A percentile compares a stretch with the other conserved stretches of the same genome.
These are phyloP conservation scores for Xiphophorus couchianus DNA, from an alignment of 2,113 vertebrate genomes.

Conservation along the genomic window DNA sequence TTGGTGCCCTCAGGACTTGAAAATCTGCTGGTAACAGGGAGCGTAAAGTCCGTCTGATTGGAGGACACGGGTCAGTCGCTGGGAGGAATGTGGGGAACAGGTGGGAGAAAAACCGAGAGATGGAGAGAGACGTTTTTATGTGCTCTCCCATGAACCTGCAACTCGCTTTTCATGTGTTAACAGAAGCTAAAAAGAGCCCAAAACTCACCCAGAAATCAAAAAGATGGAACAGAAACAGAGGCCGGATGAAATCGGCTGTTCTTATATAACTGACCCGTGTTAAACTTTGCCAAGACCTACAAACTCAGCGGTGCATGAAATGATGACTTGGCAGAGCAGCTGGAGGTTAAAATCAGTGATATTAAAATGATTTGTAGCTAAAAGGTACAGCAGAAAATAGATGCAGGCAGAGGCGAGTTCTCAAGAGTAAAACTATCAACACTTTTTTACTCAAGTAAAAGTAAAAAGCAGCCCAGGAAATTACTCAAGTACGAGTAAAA, in stretches of 20 bases:
- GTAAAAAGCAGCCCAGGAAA: too few species aligned
- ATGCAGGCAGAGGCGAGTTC: too few species aligned
- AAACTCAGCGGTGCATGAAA: slow-evolving; percentile 61
- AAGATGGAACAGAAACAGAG: not conserved
- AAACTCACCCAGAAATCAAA: slow-evolving; percentile 19
- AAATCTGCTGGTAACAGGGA: slow-evolving; percentile 15
- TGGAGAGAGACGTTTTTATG: slow-evolving; percentile 12
- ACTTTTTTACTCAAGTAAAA: too few species aligned
- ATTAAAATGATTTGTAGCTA: not conserved
- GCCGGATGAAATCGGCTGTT: not conserved
- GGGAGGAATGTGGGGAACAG: slow-evolving; percentile 64
- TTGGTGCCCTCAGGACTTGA: not conserved
- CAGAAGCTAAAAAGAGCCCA: slow-evolving; percentile 15
- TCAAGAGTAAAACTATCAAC: too few species aligned
- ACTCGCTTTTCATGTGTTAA: slow-evolving; percentile 12
- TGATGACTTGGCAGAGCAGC: slow-evolving; percentile 44
- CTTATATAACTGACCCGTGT: slow-evolving; percentile 41
- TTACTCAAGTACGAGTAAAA: too few species aligned
- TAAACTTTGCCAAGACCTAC: slow-evolving; percentile 42
- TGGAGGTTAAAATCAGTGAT: not conserved
- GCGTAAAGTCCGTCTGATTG: slow-evolving; percentile 31
- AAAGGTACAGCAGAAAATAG: not conserved
- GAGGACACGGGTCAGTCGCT: slow-evolving; percentile 58
- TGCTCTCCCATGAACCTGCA: slow-evolving; percentile 20
- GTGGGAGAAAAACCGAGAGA: slow-evolving; percentile 25